Conservation (phyloP, 2,888 invertebrate genomes). For the Caenorhabditis sp. region DNA sequence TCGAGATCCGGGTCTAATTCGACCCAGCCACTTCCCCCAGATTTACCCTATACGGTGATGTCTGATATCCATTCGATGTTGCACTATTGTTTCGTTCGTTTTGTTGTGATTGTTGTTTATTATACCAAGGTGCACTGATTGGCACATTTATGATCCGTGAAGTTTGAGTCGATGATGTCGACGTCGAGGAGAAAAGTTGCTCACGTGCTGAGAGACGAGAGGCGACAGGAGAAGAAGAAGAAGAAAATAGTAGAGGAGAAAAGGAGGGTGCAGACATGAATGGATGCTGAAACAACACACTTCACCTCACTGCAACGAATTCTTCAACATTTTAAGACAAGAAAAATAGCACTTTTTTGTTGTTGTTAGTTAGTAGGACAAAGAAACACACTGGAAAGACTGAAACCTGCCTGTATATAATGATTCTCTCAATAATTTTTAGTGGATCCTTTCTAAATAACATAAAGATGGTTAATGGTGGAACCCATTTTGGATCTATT, state of each 20-base stretch:
- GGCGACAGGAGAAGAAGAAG: not conserved
- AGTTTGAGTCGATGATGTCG: not conserved
- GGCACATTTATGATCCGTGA: conserved; percentile 44
- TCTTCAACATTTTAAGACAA: too few species aligned
- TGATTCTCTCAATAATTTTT: conserved; percentile 33
- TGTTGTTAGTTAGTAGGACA: too few species aligned
- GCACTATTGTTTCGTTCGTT: conserved; percentile 16
- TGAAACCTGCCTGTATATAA: too few species aligned
- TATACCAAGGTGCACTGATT: conserved; percentile 52
- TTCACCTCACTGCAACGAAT: not conserved
- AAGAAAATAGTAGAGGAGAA: conserved; percentile 28
- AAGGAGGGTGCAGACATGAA: conserved; percentile 29
- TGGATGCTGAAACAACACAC: conserved; percentile 26
- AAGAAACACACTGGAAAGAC: too few species aligned
- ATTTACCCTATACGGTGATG: conserved; percentile 32
- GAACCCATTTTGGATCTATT: too few species aligned
- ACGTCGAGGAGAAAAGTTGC: conserved; percentile 19
- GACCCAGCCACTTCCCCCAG: too few species aligned
- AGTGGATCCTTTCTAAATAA: conserved; percentile 34
- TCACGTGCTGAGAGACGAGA: conserved; percentile 27
- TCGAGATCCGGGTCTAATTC: too few species aligned
- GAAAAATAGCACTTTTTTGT: too few species aligned
- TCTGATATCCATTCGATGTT: conserved; percentile 1
- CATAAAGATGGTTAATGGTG: not conserved
- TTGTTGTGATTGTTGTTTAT: conserved; percentile 10